Conservation (phyloP, 2,113 vertebrate species). For the Campylomormyrus numenius region DNA sequence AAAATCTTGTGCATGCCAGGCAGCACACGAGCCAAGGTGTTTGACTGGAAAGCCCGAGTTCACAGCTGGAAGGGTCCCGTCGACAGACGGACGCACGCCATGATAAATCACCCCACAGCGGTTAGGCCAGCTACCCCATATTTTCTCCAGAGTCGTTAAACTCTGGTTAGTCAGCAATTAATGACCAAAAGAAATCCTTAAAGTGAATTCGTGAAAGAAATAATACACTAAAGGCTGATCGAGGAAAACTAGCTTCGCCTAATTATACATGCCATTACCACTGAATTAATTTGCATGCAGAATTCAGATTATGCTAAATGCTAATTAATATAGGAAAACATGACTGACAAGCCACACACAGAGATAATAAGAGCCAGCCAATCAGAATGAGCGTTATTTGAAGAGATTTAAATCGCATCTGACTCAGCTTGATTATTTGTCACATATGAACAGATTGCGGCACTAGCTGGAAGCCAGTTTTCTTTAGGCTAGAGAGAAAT, state of each 20-base stretch:
- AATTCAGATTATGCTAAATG: background rate
- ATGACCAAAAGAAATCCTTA: slow-evolving; percentile 36
- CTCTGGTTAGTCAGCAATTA: slow-evolving; percentile 46
- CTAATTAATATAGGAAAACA: background rate
- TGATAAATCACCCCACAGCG: slow-evolving; percentile 34
- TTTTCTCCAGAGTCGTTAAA: slow-evolving; percentile 38
- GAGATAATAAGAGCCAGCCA: background rate
- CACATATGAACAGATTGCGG: background rate
- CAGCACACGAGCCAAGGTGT: background rate
- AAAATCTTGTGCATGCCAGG: slow-evolving; percentile 31
- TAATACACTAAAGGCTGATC: background rate
- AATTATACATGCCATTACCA: background rate
- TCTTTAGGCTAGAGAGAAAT: background rate
- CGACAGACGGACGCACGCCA: slow-evolving; percentile 21
- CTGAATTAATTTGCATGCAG: background rate
- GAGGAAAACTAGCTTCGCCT: slow-evolving; percentile 7
- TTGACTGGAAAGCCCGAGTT: background rate
- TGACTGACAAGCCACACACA: slow-evolving; percentile 1
- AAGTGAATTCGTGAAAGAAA: slow-evolving; percentile 31
- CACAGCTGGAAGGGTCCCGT: slow-evolving; percentile 14
- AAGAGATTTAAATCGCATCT: background rate
- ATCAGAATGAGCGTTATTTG: background rate
- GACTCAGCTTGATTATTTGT: background rate
- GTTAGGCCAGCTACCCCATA: slow-evolving; percentile 6
- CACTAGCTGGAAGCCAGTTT: background rate